Conservation (phyloP, 2,113 vertebrate genomes). For the Mastomys coucha region DNA sequence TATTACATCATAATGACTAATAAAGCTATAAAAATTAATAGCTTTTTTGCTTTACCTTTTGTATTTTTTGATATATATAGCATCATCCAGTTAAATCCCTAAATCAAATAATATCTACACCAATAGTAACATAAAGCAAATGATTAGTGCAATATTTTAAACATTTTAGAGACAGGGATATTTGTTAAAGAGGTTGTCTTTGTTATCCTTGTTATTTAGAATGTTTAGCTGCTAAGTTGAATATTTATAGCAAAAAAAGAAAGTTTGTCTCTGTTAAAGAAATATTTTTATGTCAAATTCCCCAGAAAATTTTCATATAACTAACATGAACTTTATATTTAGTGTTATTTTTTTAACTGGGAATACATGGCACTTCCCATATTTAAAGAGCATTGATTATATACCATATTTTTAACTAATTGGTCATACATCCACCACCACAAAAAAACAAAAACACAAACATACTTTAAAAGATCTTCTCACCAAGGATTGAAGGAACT, state of each 20-base stretch:
- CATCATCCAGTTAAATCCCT: background rate
- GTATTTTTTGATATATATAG: background rate
- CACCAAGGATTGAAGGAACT: too few species aligned
- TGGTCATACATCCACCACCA: background rate
- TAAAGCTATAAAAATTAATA: background rate
- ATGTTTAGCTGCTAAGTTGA: background rate
- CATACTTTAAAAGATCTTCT: too few species aligned
- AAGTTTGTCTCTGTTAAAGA: background rate
- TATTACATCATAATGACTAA: background rate
- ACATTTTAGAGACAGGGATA: background rate
- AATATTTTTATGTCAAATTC: too few species aligned
- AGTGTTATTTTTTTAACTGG: background rate
- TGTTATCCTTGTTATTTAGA: background rate
- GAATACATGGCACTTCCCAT: background rate
- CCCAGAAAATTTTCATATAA: background rate
- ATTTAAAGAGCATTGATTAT: background rate
- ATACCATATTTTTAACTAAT: background rate
- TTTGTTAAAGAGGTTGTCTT: background rate
- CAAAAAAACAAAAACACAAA: background rate
- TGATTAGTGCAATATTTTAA: background rate
- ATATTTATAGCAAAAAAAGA: background rate
- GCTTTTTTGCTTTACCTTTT: background rate
- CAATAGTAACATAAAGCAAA: background rate
- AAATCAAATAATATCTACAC: background rate
- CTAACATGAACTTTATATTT: background rate